A percentile compares a stretch with the other conserved stretches of the same genome.
phyloP scores from a whole-genome alignment of 1,140 invertebrate species.

The Lepidostoma basale region DNA sequence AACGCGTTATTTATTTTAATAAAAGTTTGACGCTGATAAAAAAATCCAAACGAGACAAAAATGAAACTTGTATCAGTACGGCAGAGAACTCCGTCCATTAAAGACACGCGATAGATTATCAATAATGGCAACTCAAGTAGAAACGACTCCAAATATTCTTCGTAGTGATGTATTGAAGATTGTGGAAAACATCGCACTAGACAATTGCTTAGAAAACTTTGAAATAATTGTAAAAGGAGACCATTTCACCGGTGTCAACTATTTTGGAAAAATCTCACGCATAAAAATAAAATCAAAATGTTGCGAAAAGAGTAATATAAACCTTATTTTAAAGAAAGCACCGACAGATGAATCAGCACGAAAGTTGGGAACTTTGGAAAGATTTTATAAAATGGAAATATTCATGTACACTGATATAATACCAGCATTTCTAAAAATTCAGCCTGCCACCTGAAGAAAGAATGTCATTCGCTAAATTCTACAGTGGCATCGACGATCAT shows the following conservation, averaged over 20 bases:
- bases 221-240: neutral
- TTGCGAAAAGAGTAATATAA: neutral
- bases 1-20: too few species aligned
- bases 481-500: constrained; percentile 48
- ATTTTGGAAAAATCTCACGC: neutral
- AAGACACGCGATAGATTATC: too few species aligned
- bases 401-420: constrained; percentile 24
- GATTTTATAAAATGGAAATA: constrained; percentile 25
- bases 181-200: neutral
- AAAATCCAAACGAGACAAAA: too few species aligned
- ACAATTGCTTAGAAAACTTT: neutral
- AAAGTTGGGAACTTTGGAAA: neutral
- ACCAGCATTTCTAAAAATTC: constrained; percentile 3
- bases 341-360: neutral
- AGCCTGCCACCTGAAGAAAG: constrained; percentile 2
- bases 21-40: too few species aligned
- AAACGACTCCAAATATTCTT: too few species aligned
- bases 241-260: neutral
- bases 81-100: too few species aligned
- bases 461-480: constrained; percentile 5
- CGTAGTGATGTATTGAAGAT: too few species aligned
- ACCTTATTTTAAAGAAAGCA: neutral
- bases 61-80: too few species aligned
- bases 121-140: too few species aligned
- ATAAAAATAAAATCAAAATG: neutral